Base-by-base conservation (phyloP, 2,888 invertebrate species). In the Penaeus monodon region DNA sequence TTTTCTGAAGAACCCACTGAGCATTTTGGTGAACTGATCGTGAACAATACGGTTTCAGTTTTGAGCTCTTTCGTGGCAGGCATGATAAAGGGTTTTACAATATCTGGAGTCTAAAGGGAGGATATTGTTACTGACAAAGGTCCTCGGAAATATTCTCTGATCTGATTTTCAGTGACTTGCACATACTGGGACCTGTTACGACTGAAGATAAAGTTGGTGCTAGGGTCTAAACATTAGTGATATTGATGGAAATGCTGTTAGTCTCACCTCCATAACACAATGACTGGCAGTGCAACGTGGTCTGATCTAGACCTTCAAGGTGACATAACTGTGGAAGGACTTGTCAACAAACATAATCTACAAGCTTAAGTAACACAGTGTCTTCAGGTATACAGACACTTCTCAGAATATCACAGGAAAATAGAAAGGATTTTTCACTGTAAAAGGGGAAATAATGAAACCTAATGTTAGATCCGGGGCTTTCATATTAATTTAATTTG, bases 341-440 rank as follows among this genome's bases (percentile, higher is more conserved):
- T 83, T 33, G 82, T 86, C 6, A 76, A 73, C 73, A 49, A 73
- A 1, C 29, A 66, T 3, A 20, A 83, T 20, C 82, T 86, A 7
- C 63, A 7, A 17, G 14, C 49, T 86, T 7, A 79, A 65, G 44
- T 4, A 81, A 2, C 64, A 83, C 20, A 38, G 76, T 20, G 73
- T 86, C 20, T 82, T 38, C n/a, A 68, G 20, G 65, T 77, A 86
- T 38, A 38, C 73, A 20, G 29, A 38, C 2, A n/a, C n/a, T 22
- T 44, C 64, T 24, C 83, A 86, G 17, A n/a, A 73, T 10, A 78
- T 86, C 27, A 86, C 86, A 79, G 86, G 86, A 79, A 38, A 77
- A 68, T 80, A n/a, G 12, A 57, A 14, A 14, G 1, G 49, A 57
- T 1, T 57, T 17, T 17, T 17, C 49, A 17, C 2, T 14, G 1